Percentiles rank a stretch among this genome's conserved stretches.
Conservation (phyloP, 2,888 invertebrate genomes). For the Frankliniella intonsa region DNA sequence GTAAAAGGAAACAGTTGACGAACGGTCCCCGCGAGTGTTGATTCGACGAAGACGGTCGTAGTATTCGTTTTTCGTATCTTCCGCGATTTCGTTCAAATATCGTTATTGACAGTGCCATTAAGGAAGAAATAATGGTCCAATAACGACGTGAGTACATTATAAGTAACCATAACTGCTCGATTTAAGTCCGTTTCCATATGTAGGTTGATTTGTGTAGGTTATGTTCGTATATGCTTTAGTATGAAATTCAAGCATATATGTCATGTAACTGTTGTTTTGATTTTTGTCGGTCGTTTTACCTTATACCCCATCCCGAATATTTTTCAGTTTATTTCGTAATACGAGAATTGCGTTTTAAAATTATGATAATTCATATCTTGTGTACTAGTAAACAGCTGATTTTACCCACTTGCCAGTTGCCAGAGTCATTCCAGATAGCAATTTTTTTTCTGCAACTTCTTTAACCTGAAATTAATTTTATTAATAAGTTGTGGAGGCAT, state of each 20-base stretch:
- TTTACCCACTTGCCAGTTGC: neutral
- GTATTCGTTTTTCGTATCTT: neutral
- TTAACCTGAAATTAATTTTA: too few species aligned
- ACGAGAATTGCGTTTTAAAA: neutral
- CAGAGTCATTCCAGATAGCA: too few species aligned
- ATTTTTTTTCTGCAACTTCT: too few species aligned
- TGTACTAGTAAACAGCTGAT: neutral
- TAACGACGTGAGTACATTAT: neutral
- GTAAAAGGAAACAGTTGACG: neutral
- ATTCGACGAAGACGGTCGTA: neutral
- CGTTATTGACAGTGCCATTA: neutral
- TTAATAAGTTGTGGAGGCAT: too few species aligned
- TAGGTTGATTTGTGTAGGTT: neutral
- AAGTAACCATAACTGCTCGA: neutral
- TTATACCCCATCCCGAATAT: neutral
- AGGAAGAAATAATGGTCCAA: neutral
- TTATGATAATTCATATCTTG: neutral
- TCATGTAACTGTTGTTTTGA: neutral
- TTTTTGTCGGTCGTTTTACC: neutral
- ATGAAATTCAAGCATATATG: neutral
- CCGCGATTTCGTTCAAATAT: neutral
- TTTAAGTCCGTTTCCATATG: neutral
- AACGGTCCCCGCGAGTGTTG: neutral
- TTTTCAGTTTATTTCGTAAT: neutral
- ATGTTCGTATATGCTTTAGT: neutral